Conservation (phyloP, 2,888 invertebrate species). For the Thelaira solivaga region DNA sequence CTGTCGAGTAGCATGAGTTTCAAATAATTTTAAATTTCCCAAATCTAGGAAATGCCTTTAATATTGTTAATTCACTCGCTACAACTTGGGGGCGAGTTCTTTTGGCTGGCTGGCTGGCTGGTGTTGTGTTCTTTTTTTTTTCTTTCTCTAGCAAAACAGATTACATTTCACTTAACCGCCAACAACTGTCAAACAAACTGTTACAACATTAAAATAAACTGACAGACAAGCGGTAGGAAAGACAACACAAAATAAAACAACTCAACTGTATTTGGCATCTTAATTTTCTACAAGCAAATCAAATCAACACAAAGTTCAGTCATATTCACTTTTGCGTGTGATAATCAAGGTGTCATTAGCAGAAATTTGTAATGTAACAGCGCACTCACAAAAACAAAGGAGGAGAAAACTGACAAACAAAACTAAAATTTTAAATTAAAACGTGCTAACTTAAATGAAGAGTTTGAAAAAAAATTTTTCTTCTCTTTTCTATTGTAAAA, state of each 20-base stretch:
- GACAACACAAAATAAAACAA: constrained; percentile 12
- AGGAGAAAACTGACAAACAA: no score
- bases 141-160: constrained; percentile 22
- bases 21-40: constrained; percentile 54
- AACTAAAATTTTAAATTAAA: no score
- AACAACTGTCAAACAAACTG: constrained; percentile 22
- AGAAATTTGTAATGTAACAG: no score
- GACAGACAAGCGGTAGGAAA: constrained; percentile 34
- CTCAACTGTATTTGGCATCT: constrained; percentile 49
- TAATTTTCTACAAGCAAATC: constrained; percentile 25
- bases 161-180: constrained; percentile 40
- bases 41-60: constrained; percentile 48
- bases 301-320: background rate
- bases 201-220: constrained; percentile 11
- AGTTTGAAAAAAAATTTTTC: no score
- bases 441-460: no score
- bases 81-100: constrained; percentile 44
- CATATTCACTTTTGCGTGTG: constrained; percentile 9
- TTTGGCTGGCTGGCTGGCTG: no score
- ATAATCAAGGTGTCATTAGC: constrained; percentile 12
- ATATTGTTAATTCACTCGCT: constrained; percentile 47
- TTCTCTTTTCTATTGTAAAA: no score
- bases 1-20: constrained; percentile 63
- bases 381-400: no score
- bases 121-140: no score